Percentiles rank a stretch among this genome's conserved stretches.
Evolutionary conservation across 2,113 vertebrate species (phyloP).

Genomic region (Dolichallabes microphthalmus): DNA sequence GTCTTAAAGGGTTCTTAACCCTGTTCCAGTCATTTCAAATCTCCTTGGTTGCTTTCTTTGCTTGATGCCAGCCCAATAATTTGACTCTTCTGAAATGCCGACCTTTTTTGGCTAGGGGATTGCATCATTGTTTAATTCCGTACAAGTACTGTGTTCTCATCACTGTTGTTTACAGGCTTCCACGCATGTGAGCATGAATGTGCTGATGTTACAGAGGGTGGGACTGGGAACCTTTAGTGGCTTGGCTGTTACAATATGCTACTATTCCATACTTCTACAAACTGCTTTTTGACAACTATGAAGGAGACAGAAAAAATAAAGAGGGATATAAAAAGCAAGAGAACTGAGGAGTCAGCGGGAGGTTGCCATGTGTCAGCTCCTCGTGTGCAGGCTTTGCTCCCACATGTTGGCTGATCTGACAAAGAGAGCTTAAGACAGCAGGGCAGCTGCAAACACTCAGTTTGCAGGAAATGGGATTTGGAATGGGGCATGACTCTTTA

Average conservation of each 20-base stretch:
- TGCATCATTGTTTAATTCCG: constrained; percentile 14
- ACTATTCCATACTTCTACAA: constrained; percentile 20
- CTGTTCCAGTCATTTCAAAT: no score
- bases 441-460: constrained; percentile 51
- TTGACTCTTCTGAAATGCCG: no score
- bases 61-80: no score
- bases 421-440: constrained; percentile 44
- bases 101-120: not conserved
- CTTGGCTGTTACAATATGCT: constrained; percentile 25
- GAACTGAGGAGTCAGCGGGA: constrained; percentile 51
- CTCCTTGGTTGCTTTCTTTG: no score
- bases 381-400: constrained; percentile 40
- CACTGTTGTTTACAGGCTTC: constrained; percentile 4
- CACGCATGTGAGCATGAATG: not conserved
- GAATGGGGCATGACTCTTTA: constrained; percentile 39
- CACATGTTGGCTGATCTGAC: constrained; percentile 50
- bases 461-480: constrained; percentile 49
- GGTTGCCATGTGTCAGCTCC: constrained; percentile 53
- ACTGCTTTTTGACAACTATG: constrained; percentile 37
- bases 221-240: not conserved
- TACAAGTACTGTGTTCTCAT: not conserved
- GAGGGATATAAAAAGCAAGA: constrained; percentile 37
- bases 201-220: constrained; percentile 11
- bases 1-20: no score
- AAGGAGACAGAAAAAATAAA: constrained; percentile 40